phyloP scores from a whole-genome alignment of 2,888 invertebrate species.

The Rhagonycha lutea region DNA sequence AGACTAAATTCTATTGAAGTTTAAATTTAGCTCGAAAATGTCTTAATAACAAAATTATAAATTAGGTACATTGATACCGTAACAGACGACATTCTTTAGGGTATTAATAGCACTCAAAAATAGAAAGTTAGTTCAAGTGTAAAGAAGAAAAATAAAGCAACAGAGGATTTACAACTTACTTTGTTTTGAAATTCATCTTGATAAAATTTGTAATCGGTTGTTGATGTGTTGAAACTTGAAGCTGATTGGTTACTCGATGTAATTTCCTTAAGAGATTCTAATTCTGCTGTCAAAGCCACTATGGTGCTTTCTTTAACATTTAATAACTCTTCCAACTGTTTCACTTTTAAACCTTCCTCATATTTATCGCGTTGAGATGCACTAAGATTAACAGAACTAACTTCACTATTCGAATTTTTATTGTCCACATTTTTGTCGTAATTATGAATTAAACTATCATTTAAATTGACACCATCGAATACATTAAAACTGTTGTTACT shows the following conservation, averaged over 20 bases:
- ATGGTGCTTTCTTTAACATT: conserved; percentile 57
- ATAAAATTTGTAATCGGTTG: conserved; percentile 74
- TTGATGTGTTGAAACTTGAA: conserved; percentile 62
- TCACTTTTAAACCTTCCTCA: conserved; percentile 38
- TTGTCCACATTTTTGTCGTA: conserved; percentile 24
- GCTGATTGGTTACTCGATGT: conserved; percentile 56
- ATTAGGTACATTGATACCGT: conserved; percentile 1
- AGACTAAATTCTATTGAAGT: neutral
- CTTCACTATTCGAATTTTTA: conserved; percentile 33
- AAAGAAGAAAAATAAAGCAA: neutral
- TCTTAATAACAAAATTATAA: neutral
- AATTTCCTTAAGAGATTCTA: conserved; percentile 57
- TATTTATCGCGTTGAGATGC: conserved; percentile 11
- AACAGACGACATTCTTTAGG: neutral
- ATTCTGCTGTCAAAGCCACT: conserved; percentile 56
- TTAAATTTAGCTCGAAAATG: neutral
- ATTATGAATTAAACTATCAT: conserved; percentile 49
- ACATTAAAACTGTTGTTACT: conserved; percentile 51
- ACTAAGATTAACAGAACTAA: conserved; percentile 40
- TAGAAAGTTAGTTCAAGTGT: neutral
- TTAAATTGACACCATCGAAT: conserved; percentile 50
- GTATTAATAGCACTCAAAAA: neutral
- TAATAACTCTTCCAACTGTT: conserved; percentile 55
- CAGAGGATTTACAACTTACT: conserved; percentile 56
- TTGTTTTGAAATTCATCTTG: conserved; percentile 71